Percentiles rank a stretch among this genome's conserved stretches.
Conservation (phyloP, 2,797 vertebrate species). For the Tenualosa ilisha region DNA sequence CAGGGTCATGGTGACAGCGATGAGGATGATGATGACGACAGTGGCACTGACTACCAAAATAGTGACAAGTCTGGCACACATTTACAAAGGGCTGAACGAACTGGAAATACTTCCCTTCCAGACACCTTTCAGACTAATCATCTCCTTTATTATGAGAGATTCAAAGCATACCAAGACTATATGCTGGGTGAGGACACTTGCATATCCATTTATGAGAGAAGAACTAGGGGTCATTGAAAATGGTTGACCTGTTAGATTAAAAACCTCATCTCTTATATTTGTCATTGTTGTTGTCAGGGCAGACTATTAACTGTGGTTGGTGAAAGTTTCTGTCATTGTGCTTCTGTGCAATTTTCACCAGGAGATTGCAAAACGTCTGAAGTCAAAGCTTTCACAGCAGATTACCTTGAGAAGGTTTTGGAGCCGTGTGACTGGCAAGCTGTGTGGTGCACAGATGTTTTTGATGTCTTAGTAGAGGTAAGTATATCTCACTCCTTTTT, state of each 20-base stretch:
- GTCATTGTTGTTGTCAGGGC: no score
- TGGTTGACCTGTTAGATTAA: no score
- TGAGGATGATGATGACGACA: constrained; percentile 67
- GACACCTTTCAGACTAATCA: constrained; percentile 84
- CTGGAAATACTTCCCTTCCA: constrained; percentile 72
- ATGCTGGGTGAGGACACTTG: constrained; percentile 79
- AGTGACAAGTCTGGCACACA: constrained; percentile 63
- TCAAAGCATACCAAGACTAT: constrained; percentile 92
- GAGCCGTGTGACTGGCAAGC: constrained; percentile 90
- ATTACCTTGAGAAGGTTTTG: constrained; percentile 91
- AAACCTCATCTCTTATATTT: no score
- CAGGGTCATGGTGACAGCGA: constrained; percentile 58
- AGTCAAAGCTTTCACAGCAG: constrained; percentile 84
- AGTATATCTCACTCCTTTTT: constrained; percentile 40
- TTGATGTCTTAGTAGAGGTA: constrained; percentile 90
- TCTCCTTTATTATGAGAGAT: constrained; percentile 90
- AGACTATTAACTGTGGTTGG: background rate
- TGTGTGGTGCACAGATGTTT: constrained; percentile 86
- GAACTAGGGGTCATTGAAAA: background rate
- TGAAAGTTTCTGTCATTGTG: background rate
- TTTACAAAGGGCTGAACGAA: constrained; percentile 71
- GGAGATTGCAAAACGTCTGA: constrained; percentile 96
- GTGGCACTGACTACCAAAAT: constrained; percentile 73
- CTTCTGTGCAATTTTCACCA: constrained; percentile 56
- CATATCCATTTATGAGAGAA: background rate